phyloP scores from a whole-genome alignment of 2,888 invertebrate genomes.

The Lepidochitona cinerea region DNA sequence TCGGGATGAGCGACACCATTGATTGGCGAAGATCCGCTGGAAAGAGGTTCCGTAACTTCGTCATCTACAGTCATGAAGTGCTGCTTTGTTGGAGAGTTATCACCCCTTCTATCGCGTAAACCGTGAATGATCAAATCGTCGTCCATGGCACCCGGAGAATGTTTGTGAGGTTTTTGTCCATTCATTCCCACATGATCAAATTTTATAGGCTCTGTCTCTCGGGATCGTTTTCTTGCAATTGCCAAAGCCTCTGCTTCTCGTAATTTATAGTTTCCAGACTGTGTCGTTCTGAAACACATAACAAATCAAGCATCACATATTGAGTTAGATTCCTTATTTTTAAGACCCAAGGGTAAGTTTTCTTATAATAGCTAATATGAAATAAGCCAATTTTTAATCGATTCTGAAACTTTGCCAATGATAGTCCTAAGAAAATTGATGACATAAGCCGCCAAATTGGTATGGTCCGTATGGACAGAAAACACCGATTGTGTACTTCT shows the following conservation, averaged over 20 bases:
- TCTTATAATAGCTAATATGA: too few species aligned
- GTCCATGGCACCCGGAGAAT: not conserved
- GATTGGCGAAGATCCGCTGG: not conserved
- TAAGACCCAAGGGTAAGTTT: too few species aligned
- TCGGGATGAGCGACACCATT: not conserved
- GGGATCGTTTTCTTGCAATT: not conserved
- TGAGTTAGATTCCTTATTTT: too few species aligned
- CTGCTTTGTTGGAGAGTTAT: not conserved
- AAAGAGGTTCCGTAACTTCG: not conserved
- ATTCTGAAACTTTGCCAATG: too few species aligned
- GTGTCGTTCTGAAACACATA: not conserved
- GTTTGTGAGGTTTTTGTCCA: not conserved
- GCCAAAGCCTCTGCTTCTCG: not conserved
- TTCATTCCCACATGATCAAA: not conserved
- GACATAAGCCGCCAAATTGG: too few species aligned
- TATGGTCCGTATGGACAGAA: too few species aligned
- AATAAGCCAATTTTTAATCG: too few species aligned
- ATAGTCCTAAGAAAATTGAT: too few species aligned
- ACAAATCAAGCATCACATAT: too few species aligned
- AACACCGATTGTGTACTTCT: too few species aligned
- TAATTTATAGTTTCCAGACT: not conserved
- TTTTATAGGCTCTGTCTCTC: not conserved
- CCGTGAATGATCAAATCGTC: not conserved
- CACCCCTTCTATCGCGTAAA: not conserved
- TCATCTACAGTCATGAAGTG: not conserved